Percentiles rank a stretch among this genome's conserved stretches.
phyloP scores from a whole-genome alignment of 2,888 invertebrate genomes.

The Trissolcus japonicus region DNA sequence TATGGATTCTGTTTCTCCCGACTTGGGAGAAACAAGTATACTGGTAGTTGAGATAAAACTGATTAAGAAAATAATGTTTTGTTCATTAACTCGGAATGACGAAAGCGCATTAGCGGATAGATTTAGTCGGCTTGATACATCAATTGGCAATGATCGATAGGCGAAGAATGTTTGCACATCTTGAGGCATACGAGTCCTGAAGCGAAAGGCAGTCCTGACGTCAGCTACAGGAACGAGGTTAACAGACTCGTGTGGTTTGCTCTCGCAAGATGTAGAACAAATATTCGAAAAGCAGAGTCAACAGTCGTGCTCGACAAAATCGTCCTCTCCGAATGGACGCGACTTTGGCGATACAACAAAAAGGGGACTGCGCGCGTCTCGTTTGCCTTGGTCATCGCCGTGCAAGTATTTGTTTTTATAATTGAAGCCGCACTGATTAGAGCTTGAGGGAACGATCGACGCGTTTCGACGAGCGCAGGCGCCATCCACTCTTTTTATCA shows the following conservation, averaged over 20 bases:
- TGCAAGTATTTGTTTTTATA: slow-evolving; percentile 36
- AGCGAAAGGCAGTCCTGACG: slow-evolving; percentile 73
- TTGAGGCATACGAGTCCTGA: slow-evolving; percentile 68
- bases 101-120: slow-evolving; percentile 6
- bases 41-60: too few species aligned
- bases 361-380: slow-evolving; percentile 12
- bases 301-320: slow-evolving; percentile 22
- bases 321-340: slow-evolving; percentile 2
- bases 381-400: slow-evolving; percentile 21
- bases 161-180: slow-evolving; percentile 65
- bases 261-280: slow-evolving; percentile 28
- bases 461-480: slow-evolving; percentile 17
- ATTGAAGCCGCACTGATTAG: slow-evolving; percentile 29
- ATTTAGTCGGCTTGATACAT: slow-evolving; percentile 36
- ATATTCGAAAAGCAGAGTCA: slow-evolving; percentile 22
- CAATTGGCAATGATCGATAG: slow-evolving; percentile 64
- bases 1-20: too few species aligned
- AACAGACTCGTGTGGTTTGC: slow-evolving; percentile 49
- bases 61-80: too few species aligned
- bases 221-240: slow-evolving; percentile 72
- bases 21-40: too few species aligned
- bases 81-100: too few species aligned
- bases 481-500: slow-evolving; percentile 48
- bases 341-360: slow-evolving; percentile 1
- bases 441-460: neutral